A percentile compares a stretch with the other conserved stretches of the same genome.
Conservation (phyloP, 2,888 invertebrate species). For the Myopa tessellatipennis region DNA sequence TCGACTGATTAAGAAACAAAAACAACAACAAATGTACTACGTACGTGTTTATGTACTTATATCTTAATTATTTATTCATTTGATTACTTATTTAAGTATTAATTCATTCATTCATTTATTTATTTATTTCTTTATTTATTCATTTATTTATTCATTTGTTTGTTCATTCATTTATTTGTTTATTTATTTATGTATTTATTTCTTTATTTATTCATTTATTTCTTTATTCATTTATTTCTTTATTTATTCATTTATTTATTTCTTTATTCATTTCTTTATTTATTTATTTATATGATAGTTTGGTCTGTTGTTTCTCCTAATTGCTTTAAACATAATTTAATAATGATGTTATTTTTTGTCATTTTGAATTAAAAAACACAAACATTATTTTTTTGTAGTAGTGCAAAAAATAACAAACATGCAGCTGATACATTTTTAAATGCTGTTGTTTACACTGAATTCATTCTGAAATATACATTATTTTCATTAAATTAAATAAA, state of each 20-base stretch:
- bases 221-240: conserved; percentile 36
- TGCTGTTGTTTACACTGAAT: no score
- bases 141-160: no score
- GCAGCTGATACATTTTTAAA: no score
- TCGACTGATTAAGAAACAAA: no score
- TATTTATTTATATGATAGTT: not conserved
- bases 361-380: no score
- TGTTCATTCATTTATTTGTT: conserved; percentile 25
- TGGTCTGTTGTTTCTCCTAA: not conserved
- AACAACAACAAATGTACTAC: not conserved
- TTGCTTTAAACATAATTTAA: no score
- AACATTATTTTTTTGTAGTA: no score
- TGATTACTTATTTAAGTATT: not conserved
- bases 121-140: no score
- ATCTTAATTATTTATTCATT: not conserved
- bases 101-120: not conserved
- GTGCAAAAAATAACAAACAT: no score
- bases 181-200: not conserved
- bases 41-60: not conserved
- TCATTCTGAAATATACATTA: no score
- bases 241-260: conserved; percentile 4
- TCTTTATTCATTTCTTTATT: not conserved
- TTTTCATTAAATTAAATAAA: no score
- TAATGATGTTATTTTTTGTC: no score
- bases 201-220: conserved; percentile 24